Evolutionary conservation across 2,797 vertebrate genomes (phyloP).

Genomic region (Lacerta agilis): DNA sequence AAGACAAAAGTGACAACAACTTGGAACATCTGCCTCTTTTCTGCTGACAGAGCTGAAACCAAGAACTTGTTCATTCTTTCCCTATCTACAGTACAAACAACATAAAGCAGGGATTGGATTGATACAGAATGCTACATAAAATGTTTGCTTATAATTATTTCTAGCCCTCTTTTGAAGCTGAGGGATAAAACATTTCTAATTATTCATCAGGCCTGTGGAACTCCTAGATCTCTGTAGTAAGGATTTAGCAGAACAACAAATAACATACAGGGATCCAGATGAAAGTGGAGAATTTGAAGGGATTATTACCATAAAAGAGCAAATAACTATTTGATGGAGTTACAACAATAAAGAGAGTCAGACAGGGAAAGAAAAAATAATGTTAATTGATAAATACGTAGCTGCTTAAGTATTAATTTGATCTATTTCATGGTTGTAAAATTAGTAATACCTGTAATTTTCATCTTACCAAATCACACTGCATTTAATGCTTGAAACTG

Average conservation of each 20-base stretch:
- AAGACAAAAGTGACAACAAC: slow-evolving; percentile 44
- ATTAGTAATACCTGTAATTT: slow-evolving; percentile 71
- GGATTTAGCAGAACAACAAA: slow-evolving; percentile 81
- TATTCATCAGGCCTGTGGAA: slow-evolving; percentile 80
- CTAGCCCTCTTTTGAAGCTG: slow-evolving; percentile 83
- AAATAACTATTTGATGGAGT: slow-evolving; percentile 80
- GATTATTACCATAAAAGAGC: slow-evolving; percentile 81
- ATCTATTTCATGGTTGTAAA: slow-evolving; percentile 61
- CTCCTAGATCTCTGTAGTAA: slow-evolving; percentile 76
- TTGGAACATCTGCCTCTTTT: slow-evolving; percentile 52
- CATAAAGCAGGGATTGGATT: slow-evolving; percentile 68
- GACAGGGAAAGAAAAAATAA: slow-evolving; percentile 72
- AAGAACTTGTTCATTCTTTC: slow-evolving; percentile 57
- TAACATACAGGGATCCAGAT: slow-evolving; percentile 77
- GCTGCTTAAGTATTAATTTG: slow-evolving; percentile 72
- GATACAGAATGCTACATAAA: slow-evolving; percentile 76
- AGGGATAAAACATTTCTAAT: slow-evolving; percentile 84
- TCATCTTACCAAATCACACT: slow-evolving; percentile 41
- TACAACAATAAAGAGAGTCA: slow-evolving; percentile 75
- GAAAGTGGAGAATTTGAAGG: slow-evolving; percentile 79
- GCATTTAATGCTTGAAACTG: slow-evolving; percentile 47
- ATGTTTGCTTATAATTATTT: slow-evolving; percentile 85
- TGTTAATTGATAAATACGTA: slow-evolving; percentile 77
- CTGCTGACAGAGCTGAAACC: slow-evolving; percentile 53
- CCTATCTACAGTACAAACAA: slow-evolving; percentile 72